Percentiles rank a stretch among this genome's conserved stretches.
These are phyloP conservation scores for Eupithecia dodoneata DNA, from an alignment of 2,888 invertebrate species.

Conservation along the genomic window DNA sequence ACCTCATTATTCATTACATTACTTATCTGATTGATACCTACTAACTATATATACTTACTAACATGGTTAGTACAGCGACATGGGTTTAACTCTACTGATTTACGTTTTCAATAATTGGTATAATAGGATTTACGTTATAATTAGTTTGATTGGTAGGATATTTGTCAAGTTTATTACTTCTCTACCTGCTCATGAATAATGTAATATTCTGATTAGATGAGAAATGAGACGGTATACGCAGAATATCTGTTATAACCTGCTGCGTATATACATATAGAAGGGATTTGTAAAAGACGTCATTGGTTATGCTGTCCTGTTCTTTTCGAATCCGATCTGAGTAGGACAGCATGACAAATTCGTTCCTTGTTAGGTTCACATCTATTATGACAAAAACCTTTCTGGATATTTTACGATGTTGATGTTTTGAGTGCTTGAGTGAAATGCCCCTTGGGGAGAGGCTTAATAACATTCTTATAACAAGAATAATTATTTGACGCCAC, in stretches of 20 bases:
- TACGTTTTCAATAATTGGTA: conserved; percentile 1
- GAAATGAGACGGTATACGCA: neutral
- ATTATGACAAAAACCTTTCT: neutral
- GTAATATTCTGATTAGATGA: conserved; percentile 1
- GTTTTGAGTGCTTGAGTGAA: neutral
- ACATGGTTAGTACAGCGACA: too few species aligned
- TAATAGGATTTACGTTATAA: neutral
- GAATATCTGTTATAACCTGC: neutral
- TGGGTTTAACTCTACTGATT: neutral
- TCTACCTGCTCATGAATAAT: conserved; percentile 9
- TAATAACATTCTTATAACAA: neutral
- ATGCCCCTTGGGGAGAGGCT: neutral
- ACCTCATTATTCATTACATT: too few species aligned
- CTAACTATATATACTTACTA: too few species aligned
- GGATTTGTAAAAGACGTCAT: too few species aligned
- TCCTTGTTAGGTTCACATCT: neutral
- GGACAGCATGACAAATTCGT: neutral
- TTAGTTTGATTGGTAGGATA: conserved; percentile 2
- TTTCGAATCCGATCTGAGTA: too few species aligned
- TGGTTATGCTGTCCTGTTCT: too few species aligned
- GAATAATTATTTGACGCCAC: neutral
- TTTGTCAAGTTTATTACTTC: conserved; percentile 7
- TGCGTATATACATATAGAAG: neutral
- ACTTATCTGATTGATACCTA: too few species aligned
- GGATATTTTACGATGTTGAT: neutral